These are phyloP conservation scores for Pampusana beccarii DNA, from an alignment of 2,113 vertebrate genomes.

Conservation along the genomic window DNA sequence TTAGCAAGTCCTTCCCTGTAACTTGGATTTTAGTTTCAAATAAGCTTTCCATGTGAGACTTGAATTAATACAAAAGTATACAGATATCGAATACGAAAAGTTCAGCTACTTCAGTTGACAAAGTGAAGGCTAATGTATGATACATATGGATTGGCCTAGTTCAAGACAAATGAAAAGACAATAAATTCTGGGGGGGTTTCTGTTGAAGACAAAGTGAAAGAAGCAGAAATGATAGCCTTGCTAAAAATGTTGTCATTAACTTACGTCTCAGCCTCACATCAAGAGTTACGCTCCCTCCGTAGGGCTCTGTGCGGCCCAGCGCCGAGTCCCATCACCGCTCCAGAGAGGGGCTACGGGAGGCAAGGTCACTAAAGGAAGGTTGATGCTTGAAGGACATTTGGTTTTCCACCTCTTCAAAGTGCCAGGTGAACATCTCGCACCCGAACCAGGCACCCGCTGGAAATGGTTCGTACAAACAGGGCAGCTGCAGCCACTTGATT, in stretches of 20 bases:
- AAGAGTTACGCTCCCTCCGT: background rate
- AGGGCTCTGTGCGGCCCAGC: no score
- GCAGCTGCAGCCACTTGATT: background rate
- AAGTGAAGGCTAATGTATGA: background rate
- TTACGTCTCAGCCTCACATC: background rate
- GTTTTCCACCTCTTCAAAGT: background rate
- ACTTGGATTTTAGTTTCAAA: background rate
- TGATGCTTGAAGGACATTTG: background rate
- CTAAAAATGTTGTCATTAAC: background rate
- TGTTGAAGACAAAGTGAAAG: background rate
- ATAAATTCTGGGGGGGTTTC: background rate
- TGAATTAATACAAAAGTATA: background rate
- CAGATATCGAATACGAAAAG: background rate
- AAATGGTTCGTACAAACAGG: background rate
- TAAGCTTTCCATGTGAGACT: background rate
- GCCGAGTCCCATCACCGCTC: background rate
- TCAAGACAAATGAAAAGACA: background rate
- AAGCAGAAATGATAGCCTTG: background rate
- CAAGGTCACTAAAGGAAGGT: background rate
- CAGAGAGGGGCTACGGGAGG: background rate
- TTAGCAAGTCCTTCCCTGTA: background rate
- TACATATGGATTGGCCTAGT: background rate
- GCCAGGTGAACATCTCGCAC: fast-evolving
- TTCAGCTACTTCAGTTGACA: background rate
- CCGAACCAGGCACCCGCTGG: fast-evolving